Conservation (phyloP, 2,113 vertebrate species). For the Poecile atricapillus region DNA sequence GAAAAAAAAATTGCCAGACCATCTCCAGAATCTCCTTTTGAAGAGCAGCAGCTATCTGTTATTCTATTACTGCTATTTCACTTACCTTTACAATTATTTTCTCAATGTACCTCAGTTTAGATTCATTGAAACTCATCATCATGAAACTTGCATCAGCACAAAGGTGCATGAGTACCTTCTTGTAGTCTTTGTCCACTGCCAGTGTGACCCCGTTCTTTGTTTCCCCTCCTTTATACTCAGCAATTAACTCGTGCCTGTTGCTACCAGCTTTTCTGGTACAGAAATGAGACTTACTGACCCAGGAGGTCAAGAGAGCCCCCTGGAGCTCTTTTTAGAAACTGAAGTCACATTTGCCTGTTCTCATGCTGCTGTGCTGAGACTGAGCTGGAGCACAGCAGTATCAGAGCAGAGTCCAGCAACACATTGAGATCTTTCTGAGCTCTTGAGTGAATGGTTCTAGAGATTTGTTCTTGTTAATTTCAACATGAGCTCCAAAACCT, state of each 20-base stretch:
- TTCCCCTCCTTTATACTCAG: not conserved
- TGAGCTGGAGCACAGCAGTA: not conserved
- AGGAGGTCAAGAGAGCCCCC: not conserved
- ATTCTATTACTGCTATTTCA: not conserved
- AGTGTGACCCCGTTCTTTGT: not conserved
- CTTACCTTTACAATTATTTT: not conserved
- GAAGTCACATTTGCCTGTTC: not conserved
- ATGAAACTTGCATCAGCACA: not conserved
- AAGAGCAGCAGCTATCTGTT: not conserved
- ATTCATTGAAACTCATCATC: not conserved
- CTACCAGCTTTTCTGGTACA: not conserved
- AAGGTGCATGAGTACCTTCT: not conserved
- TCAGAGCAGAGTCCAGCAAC: not conserved
- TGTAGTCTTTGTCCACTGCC: not conserved
- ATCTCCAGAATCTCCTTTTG: not conserved
- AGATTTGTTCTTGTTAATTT: not conserved
- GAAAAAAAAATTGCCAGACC: not conserved
- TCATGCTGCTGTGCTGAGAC: rapidly evolving
- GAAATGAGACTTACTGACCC: not conserved
- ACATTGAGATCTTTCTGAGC: not conserved
- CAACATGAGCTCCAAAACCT: not conserved
- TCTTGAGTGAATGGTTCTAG: not conserved
- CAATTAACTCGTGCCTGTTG: not conserved
- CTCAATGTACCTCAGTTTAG: not conserved
- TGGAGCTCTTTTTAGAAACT: not conserved